Percentiles rank a stretch among this genome's conserved stretches.
Evolutionary conservation across 2,797 vertebrate genomes (phyloP).

Genomic region (Tapirus indicus): DNA sequence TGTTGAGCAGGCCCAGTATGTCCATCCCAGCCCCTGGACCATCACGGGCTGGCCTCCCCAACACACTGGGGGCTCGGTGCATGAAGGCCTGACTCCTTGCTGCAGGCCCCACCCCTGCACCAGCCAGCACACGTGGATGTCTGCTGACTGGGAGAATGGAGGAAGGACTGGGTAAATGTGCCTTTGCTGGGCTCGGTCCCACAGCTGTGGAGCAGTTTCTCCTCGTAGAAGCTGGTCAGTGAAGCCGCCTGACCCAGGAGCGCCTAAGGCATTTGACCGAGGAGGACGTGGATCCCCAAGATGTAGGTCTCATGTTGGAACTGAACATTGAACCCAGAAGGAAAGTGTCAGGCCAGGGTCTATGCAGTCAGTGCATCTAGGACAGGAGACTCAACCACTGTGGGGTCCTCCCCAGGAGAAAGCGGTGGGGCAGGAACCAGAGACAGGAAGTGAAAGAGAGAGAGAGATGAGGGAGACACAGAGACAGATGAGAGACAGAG

Average conservation of each 20-base stretch:
- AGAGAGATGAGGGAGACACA: background rate
- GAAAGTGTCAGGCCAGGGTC: background rate
- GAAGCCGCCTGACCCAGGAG: background rate
- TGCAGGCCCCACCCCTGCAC: background rate
- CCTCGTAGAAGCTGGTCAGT: background rate
- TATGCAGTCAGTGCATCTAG: background rate
- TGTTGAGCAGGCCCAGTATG: background rate
- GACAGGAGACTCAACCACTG: conserved; percentile 19
- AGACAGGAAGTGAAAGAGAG: background rate
- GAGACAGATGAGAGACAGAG: background rate
- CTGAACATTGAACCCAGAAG: background rate
- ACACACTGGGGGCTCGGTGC: accelerated
- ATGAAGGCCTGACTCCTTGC: background rate
- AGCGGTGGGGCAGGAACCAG: background rate
- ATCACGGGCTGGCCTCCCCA: background rate
- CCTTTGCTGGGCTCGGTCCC: background rate
- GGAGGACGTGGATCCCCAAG: background rate
- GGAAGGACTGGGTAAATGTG: background rate
- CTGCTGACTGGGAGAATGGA: background rate
- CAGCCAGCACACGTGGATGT: accelerated
- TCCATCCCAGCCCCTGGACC: background rate
- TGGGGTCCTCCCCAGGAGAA: background rate
- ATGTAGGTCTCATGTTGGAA: background rate
- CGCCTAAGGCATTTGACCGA: background rate
- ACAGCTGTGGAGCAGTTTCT: background rate